Evolutionary conservation across 2,797 vertebrate genomes (phyloP).

Genomic region (Hozukius guyotensis): DNA sequence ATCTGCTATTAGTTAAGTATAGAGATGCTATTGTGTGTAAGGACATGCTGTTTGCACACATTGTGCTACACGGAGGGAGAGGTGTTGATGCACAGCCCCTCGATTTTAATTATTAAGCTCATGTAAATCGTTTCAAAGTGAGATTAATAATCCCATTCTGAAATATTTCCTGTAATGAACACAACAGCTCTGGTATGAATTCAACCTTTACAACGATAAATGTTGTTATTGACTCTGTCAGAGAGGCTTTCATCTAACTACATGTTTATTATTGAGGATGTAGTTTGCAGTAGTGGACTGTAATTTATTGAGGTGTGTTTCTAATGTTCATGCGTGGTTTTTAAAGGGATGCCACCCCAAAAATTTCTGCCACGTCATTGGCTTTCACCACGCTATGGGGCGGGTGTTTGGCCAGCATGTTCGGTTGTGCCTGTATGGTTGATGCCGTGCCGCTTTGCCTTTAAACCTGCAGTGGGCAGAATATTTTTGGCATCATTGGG

Average conservation of each 20-base stretch:
- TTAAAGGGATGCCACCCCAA: too few relatives aligned
- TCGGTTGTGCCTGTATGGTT: accelerated
- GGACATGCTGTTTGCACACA: not conserved
- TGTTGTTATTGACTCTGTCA: not conserved
- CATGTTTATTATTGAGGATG: not conserved
- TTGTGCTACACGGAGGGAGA: not conserved
- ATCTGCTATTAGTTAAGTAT: not conserved
- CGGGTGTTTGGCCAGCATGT: too few relatives aligned
- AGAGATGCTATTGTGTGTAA: not conserved
- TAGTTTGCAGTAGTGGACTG: too few relatives aligned
- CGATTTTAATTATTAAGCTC: not conserved
- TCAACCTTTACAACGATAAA: not conserved
- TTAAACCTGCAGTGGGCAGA: too few relatives aligned
- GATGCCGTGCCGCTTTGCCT: too few relatives aligned
- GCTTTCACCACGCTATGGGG: too few relatives aligned
- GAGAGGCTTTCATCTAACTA: not conserved
- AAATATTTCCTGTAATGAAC: not conserved
- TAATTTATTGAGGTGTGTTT: not conserved
- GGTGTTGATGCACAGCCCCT: not conserved
- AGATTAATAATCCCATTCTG: not conserved
- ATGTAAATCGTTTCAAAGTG: not conserved
- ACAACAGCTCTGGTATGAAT: not conserved
- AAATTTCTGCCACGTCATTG: too few relatives aligned
- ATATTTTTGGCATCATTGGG: too few relatives aligned
- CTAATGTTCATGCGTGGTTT: too few relatives aligned